phyloP scores from a whole-genome alignment of 2,888 invertebrate species.

The Brenthis hecate region DNA sequence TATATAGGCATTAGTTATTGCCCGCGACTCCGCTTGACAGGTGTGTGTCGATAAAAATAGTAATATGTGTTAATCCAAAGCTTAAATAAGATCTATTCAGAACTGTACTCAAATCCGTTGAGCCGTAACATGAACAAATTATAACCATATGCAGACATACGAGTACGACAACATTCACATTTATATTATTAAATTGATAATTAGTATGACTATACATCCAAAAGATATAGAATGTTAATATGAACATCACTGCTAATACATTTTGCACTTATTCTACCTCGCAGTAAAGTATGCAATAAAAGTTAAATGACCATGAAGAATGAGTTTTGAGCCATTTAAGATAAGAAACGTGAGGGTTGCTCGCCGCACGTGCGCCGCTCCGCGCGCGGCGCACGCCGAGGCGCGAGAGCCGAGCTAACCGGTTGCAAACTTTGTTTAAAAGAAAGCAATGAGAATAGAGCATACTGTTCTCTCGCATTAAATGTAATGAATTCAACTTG shows the following conservation, averaged over 20 bases:
- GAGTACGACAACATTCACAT: too few species aligned
- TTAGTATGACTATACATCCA: too few species aligned
- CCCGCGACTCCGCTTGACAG: too few species aligned
- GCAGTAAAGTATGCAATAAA: constrained; percentile 2
- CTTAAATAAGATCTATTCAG: too few species aligned
- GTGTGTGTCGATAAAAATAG: too few species aligned
- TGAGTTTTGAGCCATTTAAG: constrained; percentile 8
- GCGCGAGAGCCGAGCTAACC: background rate
- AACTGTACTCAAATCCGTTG: too few species aligned
- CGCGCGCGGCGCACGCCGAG: background rate
- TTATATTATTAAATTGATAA: too few species aligned
- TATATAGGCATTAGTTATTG: too few species aligned
- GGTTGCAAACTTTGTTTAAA: constrained; percentile 2
- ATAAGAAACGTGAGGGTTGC: constrained; percentile 13
- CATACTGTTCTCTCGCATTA: background rate
- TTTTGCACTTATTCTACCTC: background rate
- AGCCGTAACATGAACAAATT: too few species aligned
- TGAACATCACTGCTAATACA: background rate
- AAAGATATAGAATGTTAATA: background rate
- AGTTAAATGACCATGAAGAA: background rate
- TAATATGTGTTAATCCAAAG: too few species aligned
- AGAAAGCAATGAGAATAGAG: background rate
- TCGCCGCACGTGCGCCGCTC: background rate
- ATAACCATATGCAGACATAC: too few species aligned
- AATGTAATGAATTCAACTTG: background rate